These are phyloP conservation scores for Argynnis bischoffii DNA, from an alignment of 2,888 invertebrate genomes.

Conservation along the genomic window DNA sequence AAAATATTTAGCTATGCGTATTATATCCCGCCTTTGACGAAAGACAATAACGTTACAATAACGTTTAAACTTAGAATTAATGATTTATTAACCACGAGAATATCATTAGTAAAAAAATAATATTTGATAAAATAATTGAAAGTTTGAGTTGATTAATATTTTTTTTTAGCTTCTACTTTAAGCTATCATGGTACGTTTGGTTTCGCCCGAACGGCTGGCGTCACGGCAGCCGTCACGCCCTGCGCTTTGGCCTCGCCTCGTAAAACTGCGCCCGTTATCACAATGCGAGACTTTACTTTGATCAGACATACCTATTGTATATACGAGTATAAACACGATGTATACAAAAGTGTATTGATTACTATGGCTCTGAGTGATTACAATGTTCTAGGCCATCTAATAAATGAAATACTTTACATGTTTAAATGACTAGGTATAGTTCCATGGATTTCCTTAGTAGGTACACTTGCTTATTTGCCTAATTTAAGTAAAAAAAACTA, in stretches of 20 bases:
- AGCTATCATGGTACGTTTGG: slow-evolving; percentile 50
- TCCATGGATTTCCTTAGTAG: too few species aligned
- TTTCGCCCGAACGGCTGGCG: slow-evolving; percentile 55
- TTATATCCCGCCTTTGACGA: too few species aligned
- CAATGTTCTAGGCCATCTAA: background rate
- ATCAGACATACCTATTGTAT: slow-evolving; percentile 53
- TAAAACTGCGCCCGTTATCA: slow-evolving; percentile 67
- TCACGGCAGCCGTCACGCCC: slow-evolving; percentile 62
- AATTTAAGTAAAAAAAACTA: too few species aligned
- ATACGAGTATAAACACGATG: slow-evolving; percentile 14
- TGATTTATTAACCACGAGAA: too few species aligned
- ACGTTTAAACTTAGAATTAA: too few species aligned
- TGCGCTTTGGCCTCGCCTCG: slow-evolving; percentile 72
- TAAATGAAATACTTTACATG: too few species aligned
- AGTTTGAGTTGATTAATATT: background rate
- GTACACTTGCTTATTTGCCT: too few species aligned
- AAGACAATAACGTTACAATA: too few species aligned
- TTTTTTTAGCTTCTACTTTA: slow-evolving; percentile 13
- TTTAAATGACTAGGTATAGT: too few species aligned
- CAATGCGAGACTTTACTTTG: slow-evolving; percentile 58
- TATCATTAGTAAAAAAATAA: too few species aligned
- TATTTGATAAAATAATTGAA: background rate
- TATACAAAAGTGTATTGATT: background rate
- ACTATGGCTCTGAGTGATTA: slow-evolving; percentile 2
- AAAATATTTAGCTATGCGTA: too few species aligned